Base-by-base conservation (phyloP, 2,113 vertebrate species). In the Strix uralensis region DNA sequence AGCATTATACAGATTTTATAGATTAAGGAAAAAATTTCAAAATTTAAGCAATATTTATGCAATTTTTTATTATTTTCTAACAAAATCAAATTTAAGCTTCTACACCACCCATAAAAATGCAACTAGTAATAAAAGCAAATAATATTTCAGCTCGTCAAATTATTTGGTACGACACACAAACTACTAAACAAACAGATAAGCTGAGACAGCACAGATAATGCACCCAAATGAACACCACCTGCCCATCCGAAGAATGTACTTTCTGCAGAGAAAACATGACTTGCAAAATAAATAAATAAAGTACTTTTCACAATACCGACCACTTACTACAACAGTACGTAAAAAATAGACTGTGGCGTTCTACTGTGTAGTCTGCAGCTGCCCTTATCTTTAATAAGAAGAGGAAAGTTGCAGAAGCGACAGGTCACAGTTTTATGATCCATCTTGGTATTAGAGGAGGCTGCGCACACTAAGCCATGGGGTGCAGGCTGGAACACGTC, bases 401-500 rank as follows among this genome's bases (percentile, higher is more conserved):
- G 69, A 11, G 86, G 83, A 9, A 92, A 70, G 80, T 6, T 38
- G 96, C 86, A 95, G 92, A 84, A 88, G 86, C 52, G 52, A 65
- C 94, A 79, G 91, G 86, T 90, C 95, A 42, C 46, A 4, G 67
- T 7, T 22, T 3, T 47, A 11, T 22, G 92, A 21, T 96, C 96
- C 96, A 96, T 96, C 27, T 12, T 32, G 84, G 2, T 54, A 7
- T 0, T 0, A 8, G 88, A 52, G 25, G 62, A 52, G 92, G 82
- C 88, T 81, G 94, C 1, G 49, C 47, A 9, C 44, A 15, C 81
- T 42, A 5, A 54, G 61, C 83, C 89, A 1, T 36, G 93, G 91
- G 94, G 57, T 42, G 1, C 96, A 95, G 95, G 96, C 81, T 66
- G 57, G 61, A 77, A 90, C 96, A 96, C 20, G 77, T 94, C 94